Conservation (phyloP, 2,888 invertebrate species). For the Maniola hyperantus region DNA sequence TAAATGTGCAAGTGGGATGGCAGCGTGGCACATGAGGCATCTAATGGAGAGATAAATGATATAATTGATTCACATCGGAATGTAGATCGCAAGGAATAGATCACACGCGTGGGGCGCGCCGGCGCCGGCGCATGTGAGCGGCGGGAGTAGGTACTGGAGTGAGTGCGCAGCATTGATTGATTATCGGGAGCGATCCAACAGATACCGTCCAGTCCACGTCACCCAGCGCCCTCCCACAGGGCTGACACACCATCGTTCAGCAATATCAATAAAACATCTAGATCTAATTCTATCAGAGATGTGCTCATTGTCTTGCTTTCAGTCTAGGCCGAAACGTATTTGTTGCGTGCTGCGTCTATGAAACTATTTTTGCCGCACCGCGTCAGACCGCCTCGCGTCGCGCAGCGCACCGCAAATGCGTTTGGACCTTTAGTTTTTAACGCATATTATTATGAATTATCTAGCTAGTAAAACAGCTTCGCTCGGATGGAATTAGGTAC, state of each 20-base stretch:
- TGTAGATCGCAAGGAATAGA: conserved; percentile 29
- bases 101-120: conserved; percentile 1
- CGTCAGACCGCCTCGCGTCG: too few species aligned
- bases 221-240: conserved; percentile 37
- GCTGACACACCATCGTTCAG: conserved; percentile 22
- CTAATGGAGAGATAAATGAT: conserved; percentile 6
- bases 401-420: too few species aligned
- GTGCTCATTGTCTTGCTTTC: too few species aligned
- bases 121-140: background rate
- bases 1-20: background rate
- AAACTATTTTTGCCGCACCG: too few species aligned
- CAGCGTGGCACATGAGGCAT: background rate
- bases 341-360: too few species aligned
- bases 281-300: too few species aligned
- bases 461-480: too few species aligned
- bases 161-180: conserved; percentile 37
- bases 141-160: too few species aligned
- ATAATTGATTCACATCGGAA: background rate
- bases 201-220: conserved; percentile 37
- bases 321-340: too few species aligned
- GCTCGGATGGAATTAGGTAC: too few species aligned
- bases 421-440: too few species aligned
- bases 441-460: too few species aligned
- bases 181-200: conserved; percentile 38
- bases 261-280: background rate